Evolutionary conservation across 2,888 invertebrate genomes (phyloP).

Genomic region (Corythucha ciliata): DNA sequence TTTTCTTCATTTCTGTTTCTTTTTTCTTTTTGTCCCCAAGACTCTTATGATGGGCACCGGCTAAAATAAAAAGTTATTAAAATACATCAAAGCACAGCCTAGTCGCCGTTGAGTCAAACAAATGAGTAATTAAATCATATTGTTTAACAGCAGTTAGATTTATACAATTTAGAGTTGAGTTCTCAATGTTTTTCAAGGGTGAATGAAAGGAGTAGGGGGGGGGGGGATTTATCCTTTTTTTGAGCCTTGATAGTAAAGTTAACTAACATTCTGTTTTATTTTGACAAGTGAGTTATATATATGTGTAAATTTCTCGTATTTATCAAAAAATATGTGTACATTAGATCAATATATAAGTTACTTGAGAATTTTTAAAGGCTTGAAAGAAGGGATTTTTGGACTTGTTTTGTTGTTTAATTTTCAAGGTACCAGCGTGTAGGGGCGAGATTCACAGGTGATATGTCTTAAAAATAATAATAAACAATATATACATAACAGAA

Average conservation of each 20-base stretch:
- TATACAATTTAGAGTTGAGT: not conserved
- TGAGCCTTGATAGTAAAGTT: not conserved
- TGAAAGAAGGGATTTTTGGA: too few relatives aligned
- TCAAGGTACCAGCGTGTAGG: too few relatives aligned
- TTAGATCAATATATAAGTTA: too few relatives aligned
- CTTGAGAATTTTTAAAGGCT: too few relatives aligned
- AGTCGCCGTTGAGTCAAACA: not conserved
- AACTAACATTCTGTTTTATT: not conserved
- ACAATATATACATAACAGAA: too few relatives aligned
- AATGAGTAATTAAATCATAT: not conserved
- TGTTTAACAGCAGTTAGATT: not conserved
- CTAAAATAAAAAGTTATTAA: slow-evolving; percentile 21
- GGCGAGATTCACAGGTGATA: too few relatives aligned
- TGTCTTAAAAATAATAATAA: too few relatives aligned
- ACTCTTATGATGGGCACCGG: slow-evolving; percentile 34
- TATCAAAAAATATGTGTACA: too few relatives aligned
- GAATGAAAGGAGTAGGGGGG: not conserved
- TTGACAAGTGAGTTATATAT: not conserved
- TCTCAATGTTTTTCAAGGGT: too few relatives aligned
- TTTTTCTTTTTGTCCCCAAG: slow-evolving; percentile 29
- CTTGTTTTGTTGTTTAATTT: too few relatives aligned
- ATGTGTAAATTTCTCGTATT: too few relatives aligned
- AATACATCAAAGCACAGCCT: not conserved
- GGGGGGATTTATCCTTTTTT: not conserved
- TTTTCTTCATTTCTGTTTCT: slow-evolving; percentile 26